Evolutionary conservation across 2,113 vertebrate genomes (phyloP).

Genomic region (Gavia stellata): DNA sequence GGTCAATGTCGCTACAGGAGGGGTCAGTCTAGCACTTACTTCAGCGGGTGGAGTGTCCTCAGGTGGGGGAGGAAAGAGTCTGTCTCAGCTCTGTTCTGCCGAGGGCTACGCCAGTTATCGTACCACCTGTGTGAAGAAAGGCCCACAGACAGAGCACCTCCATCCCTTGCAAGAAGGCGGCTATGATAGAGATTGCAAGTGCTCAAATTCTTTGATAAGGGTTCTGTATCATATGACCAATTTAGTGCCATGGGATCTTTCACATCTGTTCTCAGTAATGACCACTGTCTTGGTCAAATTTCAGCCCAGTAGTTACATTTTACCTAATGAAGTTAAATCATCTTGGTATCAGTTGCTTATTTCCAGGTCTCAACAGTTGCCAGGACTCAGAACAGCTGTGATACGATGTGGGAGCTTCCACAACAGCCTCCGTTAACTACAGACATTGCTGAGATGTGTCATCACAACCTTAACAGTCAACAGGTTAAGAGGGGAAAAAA

Average conservation of each 20-base stretch:
- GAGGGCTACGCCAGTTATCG: fast-evolving
- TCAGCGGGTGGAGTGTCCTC: fast-evolving
- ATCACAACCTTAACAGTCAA: fast-evolving
- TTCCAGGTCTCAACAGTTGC: neutral
- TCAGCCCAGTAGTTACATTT: constrained; percentile 2
- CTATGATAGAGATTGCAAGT: neutral
- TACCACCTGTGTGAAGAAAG: neutral
- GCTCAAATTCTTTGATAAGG: neutral
- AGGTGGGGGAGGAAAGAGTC: fast-evolving
- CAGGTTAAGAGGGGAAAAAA: neutral
- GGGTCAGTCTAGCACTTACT: fast-evolving
- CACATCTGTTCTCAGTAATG: neutral
- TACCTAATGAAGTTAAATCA: neutral
- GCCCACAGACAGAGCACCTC: neutral
- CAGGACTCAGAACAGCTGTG: neutral
- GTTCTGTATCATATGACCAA: neutral
- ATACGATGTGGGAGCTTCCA: neutral
- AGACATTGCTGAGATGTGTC: fast-evolving
- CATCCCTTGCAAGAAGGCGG: neutral
- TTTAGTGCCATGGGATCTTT: neutral
- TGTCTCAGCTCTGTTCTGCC: neutral
- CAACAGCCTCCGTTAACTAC: fast-evolving
- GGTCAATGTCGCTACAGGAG: fast-evolving
- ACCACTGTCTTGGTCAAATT: neutral
- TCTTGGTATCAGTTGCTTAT: neutral